Conservation (phyloP, 2,113 vertebrate genomes). For the Nannobrachium achirus region DNA sequence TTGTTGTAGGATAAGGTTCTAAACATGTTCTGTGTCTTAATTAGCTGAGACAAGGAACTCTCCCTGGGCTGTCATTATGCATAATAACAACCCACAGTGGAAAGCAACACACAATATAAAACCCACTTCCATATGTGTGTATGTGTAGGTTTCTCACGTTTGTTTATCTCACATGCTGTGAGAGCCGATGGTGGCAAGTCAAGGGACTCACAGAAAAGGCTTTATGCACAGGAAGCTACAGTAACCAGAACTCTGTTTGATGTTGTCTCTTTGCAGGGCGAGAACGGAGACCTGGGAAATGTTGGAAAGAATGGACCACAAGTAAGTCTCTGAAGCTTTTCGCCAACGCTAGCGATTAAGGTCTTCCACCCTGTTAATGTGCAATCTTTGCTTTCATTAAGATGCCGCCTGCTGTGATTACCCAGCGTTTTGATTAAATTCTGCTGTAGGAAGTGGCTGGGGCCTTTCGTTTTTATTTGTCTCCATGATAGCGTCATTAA, state of each 20-base stretch:
- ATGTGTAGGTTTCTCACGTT: constrained; percentile 14
- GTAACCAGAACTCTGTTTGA: constrained; percentile 41
- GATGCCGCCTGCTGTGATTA: constrained; percentile 19
- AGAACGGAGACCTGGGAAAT: constrained; percentile 89
- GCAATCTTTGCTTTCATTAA: constrained; percentile 5
- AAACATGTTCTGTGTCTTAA: constrained; percentile 45
- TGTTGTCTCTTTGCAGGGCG: constrained; percentile 85
- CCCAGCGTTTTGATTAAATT: constrained; percentile 24
- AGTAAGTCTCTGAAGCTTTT: constrained; percentile 79
- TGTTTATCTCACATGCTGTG: constrained; percentile 30
- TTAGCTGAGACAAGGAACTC: constrained; percentile 45
- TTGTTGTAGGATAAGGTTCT: constrained; percentile 19
- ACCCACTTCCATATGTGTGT: constrained; percentile 23
- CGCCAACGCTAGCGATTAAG: background rate
- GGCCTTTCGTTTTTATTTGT: constrained; percentile 15
- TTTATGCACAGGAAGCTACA: constrained; percentile 45
- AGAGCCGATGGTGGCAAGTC: background rate
- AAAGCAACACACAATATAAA: constrained; percentile 14
- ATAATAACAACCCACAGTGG: constrained; percentile 33
- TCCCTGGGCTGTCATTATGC: constrained; percentile 32
- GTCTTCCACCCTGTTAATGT: constrained; percentile 2
- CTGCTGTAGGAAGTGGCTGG: background rate
- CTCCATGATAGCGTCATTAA: background rate
- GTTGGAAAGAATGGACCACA: constrained; percentile 89
- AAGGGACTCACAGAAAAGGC: constrained; percentile 12